A percentile compares a stretch with the other conserved stretches of the same genome.
phyloP scores from a whole-genome alignment of 2,888 invertebrate species.

The Sthenelais limicola region DNA sequence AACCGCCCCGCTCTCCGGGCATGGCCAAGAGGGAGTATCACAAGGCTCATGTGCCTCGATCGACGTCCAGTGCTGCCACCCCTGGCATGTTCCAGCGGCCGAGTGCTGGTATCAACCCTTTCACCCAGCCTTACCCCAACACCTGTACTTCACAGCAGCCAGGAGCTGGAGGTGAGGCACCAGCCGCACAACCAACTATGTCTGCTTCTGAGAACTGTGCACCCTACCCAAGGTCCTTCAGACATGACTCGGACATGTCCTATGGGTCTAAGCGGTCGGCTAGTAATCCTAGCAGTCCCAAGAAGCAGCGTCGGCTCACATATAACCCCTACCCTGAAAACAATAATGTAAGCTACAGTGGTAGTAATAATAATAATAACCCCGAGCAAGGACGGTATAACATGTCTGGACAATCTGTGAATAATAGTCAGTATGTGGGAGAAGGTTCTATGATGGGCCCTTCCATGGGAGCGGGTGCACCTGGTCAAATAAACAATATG shows the following conservation, averaged over 20 bases:
- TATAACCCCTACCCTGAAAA: conserved; percentile 27
- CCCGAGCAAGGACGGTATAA: conserved; percentile 1
- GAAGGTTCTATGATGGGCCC: no score
- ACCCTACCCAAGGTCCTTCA: conserved; percentile 11
- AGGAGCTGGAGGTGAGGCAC: neutral
- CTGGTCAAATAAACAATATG: no score
- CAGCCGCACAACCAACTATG: neutral
- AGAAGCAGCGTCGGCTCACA: conserved; percentile 29
- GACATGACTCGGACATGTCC: conserved; percentile 11
- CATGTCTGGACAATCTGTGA: conserved; percentile 15
- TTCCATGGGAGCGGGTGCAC: no score
- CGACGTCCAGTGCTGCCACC: neutral
- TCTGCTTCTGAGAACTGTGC: conserved; percentile 29
- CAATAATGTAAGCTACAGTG: neutral
- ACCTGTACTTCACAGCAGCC: neutral
- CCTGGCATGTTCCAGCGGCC: conserved; percentile 13
- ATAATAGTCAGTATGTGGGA: neutral
- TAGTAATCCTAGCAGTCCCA: conserved; percentile 40
- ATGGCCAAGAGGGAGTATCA: conserved; percentile 37
- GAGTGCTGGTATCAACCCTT: conserved; percentile 11
- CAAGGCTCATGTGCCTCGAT: conserved; percentile 16
- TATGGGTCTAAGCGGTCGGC: conserved; percentile 33
- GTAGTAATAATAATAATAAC: no score
- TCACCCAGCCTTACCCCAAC: neutral
- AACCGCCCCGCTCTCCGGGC: conserved; percentile 13